These are phyloP conservation scores for Trogon surrucura DNA, from an alignment of 2,113 vertebrate species.

Conservation along the genomic window DNA sequence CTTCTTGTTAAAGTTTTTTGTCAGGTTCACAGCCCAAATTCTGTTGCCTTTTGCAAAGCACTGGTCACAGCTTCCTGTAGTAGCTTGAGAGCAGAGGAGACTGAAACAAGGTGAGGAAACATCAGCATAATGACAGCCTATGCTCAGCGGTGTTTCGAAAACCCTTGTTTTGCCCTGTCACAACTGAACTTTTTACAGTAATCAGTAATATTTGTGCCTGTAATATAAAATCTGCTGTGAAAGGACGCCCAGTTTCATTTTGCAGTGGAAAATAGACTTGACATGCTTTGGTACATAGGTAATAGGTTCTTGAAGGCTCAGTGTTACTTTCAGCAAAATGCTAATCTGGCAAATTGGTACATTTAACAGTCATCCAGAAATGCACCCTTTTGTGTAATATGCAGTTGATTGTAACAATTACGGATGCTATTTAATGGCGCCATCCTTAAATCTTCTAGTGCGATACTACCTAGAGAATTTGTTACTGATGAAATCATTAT, in stretches of 20 bases:
- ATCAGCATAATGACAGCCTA: background rate
- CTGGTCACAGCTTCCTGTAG: background rate
- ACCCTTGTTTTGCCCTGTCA: background rate
- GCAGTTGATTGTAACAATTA: constrained; percentile 38
- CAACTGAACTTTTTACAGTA: background rate
- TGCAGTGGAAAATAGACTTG: constrained; percentile 16
- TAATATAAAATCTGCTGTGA: background rate
- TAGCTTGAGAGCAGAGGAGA: background rate
- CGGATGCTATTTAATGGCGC: constrained; percentile 32
- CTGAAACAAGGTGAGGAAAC: background rate
- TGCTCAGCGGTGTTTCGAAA: background rate
- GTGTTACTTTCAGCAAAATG: constrained; percentile 42
- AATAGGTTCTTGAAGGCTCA: constrained; percentile 42
- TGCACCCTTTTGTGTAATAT: constrained; percentile 8
- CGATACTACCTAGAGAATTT: constrained; percentile 44
- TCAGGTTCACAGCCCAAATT: background rate
- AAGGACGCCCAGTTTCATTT: constrained; percentile 13
- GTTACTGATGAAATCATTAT: constrained; percentile 53
- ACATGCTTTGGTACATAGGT: constrained; percentile 19
- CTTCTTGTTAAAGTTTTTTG: background rate
- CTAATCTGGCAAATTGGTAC: constrained; percentile 39
- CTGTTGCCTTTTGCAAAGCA: background rate
- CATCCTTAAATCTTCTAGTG: constrained; percentile 37
- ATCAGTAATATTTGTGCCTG: background rate
- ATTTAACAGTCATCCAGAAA: background rate